Conservation (phyloP, 2,888 invertebrate species). For the Itoplectis maculator region DNA sequence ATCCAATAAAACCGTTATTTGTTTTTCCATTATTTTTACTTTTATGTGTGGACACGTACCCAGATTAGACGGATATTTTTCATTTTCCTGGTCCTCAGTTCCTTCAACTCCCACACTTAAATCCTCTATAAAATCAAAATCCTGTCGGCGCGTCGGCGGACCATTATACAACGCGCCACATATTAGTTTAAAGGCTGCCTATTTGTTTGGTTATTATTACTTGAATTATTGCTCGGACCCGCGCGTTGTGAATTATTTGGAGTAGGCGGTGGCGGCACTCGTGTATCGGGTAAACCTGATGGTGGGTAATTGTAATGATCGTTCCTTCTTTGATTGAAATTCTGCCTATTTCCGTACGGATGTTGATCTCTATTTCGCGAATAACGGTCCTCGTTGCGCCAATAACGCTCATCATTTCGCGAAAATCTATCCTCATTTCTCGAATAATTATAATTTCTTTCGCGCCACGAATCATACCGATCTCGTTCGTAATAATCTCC, state of each 20-base stretch:
- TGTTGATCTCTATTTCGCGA: no score
- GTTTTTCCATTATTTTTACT: slow-evolving; percentile 5
- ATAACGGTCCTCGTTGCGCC: no score
- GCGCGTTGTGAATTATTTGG: not conserved
- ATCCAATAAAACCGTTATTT: not conserved
- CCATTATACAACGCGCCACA: not conserved
- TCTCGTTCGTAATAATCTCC: not conserved
- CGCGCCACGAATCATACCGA: not conserved
- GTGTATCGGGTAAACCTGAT: not conserved
- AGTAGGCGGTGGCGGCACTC: not conserved
- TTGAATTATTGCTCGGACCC: not conserved
- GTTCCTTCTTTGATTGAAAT: not conserved
- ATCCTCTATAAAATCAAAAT: not conserved
- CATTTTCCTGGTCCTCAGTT: not conserved
- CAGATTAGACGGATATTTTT: slow-evolving; percentile 23
- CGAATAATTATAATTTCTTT: not conserved
- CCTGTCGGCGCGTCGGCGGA: not conserved
- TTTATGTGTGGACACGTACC: not conserved
- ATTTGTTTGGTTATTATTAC: not conserved
- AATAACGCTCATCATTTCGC: no score
- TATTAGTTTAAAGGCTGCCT: not conserved
- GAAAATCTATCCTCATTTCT: no score
- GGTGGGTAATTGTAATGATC: not conserved
- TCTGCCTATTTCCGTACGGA: not conserved
- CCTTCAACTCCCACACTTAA: not conserved